phyloP scores from a whole-genome alignment of 2,113 vertebrate species.

The Ptychochromis oligacanthus region DNA sequence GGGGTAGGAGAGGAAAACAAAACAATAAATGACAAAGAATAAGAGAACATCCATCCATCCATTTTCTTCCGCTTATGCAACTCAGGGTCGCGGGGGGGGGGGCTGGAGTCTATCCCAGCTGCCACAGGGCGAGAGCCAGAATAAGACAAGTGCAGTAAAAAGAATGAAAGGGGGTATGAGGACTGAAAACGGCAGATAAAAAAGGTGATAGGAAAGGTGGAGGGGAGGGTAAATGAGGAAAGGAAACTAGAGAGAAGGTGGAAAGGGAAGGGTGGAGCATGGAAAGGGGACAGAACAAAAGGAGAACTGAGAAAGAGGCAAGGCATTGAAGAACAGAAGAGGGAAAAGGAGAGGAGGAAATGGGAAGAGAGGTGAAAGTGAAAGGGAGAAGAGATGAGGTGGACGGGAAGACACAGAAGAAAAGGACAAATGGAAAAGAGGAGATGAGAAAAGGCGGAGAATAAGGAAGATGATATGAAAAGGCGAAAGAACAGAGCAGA shows the following conservation, averaged over 20 bases:
- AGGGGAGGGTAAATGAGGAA: not conserved
- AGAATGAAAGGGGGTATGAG: not conserved
- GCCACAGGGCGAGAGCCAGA: too few relatives aligned
- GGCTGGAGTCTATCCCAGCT: too few relatives aligned
- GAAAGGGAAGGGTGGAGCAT: too few relatives aligned
- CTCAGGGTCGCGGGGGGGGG: too few relatives aligned
- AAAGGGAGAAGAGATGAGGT: not conserved
- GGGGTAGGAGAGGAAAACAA: not conserved
- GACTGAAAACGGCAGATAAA: not conserved
- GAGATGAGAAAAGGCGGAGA: not conserved
- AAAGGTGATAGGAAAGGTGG: not conserved
- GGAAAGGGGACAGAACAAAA: not conserved
- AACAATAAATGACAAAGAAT: not conserved
- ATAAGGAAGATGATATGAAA: not conserved
- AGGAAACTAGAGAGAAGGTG: not conserved
- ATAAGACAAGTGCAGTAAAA: too few relatives aligned
- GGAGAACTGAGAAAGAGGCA: not conserved
- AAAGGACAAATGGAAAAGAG: not conserved
- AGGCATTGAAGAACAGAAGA: not conserved
- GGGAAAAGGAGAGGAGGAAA: not conserved
- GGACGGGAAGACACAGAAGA: not conserved
- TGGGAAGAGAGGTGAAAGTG: not conserved
- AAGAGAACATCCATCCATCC: too few relatives aligned
- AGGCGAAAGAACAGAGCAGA: not conserved
- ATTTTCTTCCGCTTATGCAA: too few relatives aligned